Evolutionary conservation across 2,888 invertebrate species (phyloP).

Genomic region (Salpingus planirostris): DNA sequence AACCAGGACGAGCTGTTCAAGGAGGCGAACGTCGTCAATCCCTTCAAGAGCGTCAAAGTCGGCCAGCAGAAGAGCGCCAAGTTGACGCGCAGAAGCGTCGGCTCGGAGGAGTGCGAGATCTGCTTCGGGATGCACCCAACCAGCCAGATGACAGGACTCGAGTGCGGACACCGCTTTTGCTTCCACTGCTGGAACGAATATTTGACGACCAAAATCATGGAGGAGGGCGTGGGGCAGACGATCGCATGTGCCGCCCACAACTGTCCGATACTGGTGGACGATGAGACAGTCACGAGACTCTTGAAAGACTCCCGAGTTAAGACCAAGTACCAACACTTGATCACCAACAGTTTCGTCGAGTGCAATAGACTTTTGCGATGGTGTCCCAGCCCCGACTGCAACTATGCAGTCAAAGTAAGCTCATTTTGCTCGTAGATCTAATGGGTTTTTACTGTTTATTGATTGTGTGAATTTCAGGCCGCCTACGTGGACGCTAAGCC

Average conservation of each 20-base stretch:
- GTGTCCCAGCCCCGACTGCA: constrained; percentile 99
- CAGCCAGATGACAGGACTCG: constrained; percentile 83
- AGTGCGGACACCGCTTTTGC: constrained; percentile 97
- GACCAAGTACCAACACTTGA: constrained; percentile 92
- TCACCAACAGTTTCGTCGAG: constrained; percentile 98
- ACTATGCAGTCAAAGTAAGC: constrained; percentile 74
- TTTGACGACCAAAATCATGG: constrained; percentile 96
- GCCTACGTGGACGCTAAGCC: constrained; percentile 77
- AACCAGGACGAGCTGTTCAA: constrained; percentile 91
- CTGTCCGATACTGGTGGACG: constrained; percentile 96
- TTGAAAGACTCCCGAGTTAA: constrained; percentile 80
- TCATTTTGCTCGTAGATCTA: too few relatives aligned
- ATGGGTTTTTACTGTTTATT: not conserved
- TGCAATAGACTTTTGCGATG: constrained; percentile 93
- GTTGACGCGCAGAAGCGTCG: constrained; percentile 54
- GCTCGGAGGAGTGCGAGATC: constrained; percentile 87
- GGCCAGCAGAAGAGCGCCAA: constrained; percentile 43
- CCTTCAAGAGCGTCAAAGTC: constrained; percentile 66
- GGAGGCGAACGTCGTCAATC: constrained; percentile 92
- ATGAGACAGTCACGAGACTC: constrained; percentile 90
- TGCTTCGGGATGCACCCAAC: constrained; percentile 83
- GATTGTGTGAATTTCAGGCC: constrained; percentile 25
- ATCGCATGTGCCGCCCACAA: constrained; percentile 96
- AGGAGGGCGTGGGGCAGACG: constrained; percentile 92
- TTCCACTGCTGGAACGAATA: constrained; percentile 95